Conservation (phyloP, 2,888 invertebrate species). For the Drosophila rubida region DNA sequence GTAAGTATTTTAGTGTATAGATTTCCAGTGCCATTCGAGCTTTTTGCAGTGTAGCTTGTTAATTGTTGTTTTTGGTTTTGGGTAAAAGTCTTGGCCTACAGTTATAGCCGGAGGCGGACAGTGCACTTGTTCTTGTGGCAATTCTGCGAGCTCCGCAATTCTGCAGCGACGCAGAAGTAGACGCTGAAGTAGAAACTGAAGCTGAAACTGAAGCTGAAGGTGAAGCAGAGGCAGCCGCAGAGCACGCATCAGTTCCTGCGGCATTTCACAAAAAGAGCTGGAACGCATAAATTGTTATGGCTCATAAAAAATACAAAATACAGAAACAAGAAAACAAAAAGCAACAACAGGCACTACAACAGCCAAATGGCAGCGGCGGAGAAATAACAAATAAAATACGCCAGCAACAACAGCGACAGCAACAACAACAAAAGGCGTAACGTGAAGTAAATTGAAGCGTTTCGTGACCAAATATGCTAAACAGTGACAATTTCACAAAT, state of each 20-base stretch:
- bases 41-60: background rate
- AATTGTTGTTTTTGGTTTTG: background rate
- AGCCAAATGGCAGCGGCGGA: conserved; percentile 5
- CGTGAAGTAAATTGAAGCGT: conserved; percentile 65
- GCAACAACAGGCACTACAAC: background rate
- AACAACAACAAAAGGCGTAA: conserved; percentile 39
- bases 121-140: conserved; percentile 24
- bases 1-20: too few relatives aligned
- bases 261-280: conserved; percentile 44
- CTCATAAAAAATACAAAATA: conserved; percentile 69
- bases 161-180: background rate
- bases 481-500: conserved; percentile 82
- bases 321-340: conserved; percentile 31
- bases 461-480: conserved; percentile 84
- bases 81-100: conserved; percentile 11
- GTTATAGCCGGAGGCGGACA: conserved; percentile 8
- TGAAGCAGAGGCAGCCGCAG: conserved; percentile 3
- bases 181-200: background rate
- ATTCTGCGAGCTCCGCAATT: conserved; percentile 10
- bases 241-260: conserved; percentile 58
- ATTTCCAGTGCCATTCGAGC: background rate
- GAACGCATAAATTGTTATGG: conserved; percentile 76
- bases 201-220: too few relatives aligned
- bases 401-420: conserved; percentile 25
- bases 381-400: conserved; percentile 32